phyloP scores from a whole-genome alignment of 2,797 vertebrate genomes.

The Argentina silus region DNA sequence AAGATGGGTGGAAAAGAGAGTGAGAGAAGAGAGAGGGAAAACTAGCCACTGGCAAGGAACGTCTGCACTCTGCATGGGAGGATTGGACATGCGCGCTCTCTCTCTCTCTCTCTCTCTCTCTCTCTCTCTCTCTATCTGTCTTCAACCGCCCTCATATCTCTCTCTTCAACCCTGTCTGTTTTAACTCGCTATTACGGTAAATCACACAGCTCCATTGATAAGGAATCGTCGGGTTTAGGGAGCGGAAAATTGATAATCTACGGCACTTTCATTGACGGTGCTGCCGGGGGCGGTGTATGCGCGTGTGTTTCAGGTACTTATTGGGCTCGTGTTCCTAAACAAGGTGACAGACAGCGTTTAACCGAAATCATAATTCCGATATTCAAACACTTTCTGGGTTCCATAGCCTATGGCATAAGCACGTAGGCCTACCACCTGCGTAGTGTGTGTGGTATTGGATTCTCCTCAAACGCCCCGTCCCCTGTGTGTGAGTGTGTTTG shows the following conservation, averaged over 20 bases:
- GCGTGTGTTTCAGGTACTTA: background rate
- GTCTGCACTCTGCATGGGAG: slow-evolving; percentile 77
- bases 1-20: slow-evolving; percentile 71
- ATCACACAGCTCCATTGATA: slow-evolving; percentile 30
- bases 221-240: slow-evolving; percentile 4
- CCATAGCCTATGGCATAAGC: background rate
- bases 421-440: too few relatives aligned
- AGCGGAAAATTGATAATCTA: background rate
- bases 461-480: too few relatives aligned
- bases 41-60: slow-evolving; percentile 79
- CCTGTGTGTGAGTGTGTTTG: background rate
- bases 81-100: slow-evolving; percentile 86
- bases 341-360: slow-evolving; percentile 9
- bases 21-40: slow-evolving; percentile 48
- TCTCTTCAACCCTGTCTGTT: slow-evolving; percentile 29
- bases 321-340: slow-evolving; percentile 5
- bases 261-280: slow-evolving; percentile 11
- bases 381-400: background rate
- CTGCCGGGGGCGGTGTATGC: background rate
- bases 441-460: background rate
- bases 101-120: slow-evolving; percentile 42
- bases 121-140: slow-evolving; percentile 28
- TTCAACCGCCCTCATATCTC: slow-evolving; percentile 7
- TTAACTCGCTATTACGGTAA: slow-evolving; percentile 46
- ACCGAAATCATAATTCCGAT: slow-evolving; percentile 1